Base-by-base conservation (phyloP, 2,797 vertebrate species). In the Phrynocephalus guinanensis region DNA sequence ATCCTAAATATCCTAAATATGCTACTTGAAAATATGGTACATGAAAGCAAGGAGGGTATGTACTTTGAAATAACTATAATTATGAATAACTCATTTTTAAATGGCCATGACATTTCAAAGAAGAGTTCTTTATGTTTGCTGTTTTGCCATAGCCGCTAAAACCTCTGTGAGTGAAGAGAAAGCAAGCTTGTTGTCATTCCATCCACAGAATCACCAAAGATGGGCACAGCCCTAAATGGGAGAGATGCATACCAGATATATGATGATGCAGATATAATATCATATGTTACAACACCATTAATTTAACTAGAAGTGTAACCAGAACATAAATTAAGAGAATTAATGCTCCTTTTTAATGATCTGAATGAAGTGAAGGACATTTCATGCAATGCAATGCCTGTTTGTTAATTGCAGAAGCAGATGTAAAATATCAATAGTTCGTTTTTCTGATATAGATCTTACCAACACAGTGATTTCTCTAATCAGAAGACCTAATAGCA, bases 241-340 rank as follows among this genome's bases (percentile, higher is more conserved):
- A 80, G 70, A 66, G 63, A 83, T 44, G 44, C 76, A 67, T 11
- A 20, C 30, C 75, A 79, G 48, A 84, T 80, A 44, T 44, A 79
- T 84, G 83, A 89, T 44, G 81, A 80, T 75, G 20, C 70, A 80
- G 80, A 84, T 75, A 79, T 70, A 79, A 71, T 44, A 73, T 67
- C 70, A 56, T 67, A 81, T 84, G 2, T 67, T 81, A n/a, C 28
- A 60, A 60, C 0, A 70, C 33, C 60, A 70, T 73, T 84, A 86
- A 84, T 84, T 90, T 44, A 76, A 81, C n/a, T 30, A 68, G 70
- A 70, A 66, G 2, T 78, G 71, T 56, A 44, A 28, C 50, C 15
- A 22, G 71, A 76, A 52, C 67, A 83, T 78, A 83, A 86, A 86
- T 86, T 83, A 79, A 71, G 67, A 22, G 15, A 24, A 5, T 70